These are phyloP conservation scores for Ardeotis arabs DNA, from an alignment of 2,113 vertebrate species.

Conservation along the genomic window DNA sequence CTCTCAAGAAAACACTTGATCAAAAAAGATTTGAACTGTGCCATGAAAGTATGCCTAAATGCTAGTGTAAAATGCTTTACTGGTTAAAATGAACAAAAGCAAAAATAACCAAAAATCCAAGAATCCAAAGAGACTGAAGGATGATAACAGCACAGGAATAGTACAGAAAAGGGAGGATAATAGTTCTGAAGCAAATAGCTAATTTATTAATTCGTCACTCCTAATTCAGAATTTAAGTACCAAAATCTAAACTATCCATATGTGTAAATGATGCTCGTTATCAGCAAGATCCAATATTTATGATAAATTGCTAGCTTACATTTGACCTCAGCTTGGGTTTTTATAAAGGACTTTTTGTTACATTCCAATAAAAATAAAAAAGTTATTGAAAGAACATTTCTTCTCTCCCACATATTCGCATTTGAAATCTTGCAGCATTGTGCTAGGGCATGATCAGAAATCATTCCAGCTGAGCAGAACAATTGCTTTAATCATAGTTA, in stretches of 20 bases:
- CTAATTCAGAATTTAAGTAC: background rate
- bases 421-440: conserved; percentile 34
- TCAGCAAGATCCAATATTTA: background rate
- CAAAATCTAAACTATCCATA: background rate
- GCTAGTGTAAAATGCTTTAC: background rate
- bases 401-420: background rate
- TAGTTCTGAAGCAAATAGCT: background rate
- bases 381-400: background rate
- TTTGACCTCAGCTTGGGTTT: background rate
- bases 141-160: background rate
- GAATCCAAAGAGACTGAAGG: background rate
- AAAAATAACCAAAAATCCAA: background rate
- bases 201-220: background rate
- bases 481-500: conserved; percentile 60
- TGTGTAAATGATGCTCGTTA: background rate
- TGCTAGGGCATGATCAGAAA: conserved; percentile 26
- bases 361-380: background rate
- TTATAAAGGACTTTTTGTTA: background rate
- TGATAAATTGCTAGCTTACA: background rate
- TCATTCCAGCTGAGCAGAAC: conserved; percentile 47
- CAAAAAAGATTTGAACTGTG: background rate
- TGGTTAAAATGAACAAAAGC: background rate
- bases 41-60: background rate
- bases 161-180: background rate
- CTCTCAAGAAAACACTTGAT: background rate